These are phyloP conservation scores for Bambusicola thoracicus DNA, from an alignment of 2,113 vertebrate genomes.

Conservation along the genomic window DNA sequence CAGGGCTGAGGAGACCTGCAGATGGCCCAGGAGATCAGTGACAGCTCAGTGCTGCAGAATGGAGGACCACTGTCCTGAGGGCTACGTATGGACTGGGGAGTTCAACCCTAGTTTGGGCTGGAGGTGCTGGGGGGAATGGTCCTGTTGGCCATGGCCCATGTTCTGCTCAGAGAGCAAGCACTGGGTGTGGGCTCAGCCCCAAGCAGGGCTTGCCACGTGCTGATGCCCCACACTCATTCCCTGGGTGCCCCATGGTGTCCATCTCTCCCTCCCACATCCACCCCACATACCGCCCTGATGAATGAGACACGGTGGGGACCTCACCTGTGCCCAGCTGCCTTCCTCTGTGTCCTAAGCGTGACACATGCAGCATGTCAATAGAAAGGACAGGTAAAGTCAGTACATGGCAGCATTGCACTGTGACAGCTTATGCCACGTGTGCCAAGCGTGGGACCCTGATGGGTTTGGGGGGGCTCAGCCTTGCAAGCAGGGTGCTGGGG, in stretches of 20 bases:
- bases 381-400: conserved; percentile 74
- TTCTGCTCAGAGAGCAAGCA: not conserved
- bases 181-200: not conserved
- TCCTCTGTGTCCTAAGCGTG: conserved; percentile 92
- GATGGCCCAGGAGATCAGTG: not conserved
- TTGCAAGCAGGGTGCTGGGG: not conserved
- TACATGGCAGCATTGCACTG: not conserved
- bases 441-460: accelerated
- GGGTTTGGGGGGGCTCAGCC: not conserved
- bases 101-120: not conserved
- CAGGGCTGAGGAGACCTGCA: not conserved
- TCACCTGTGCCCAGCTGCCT: conserved; percentile 99
- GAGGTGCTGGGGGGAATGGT: not conserved
- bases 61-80: not conserved
- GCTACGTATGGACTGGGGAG: not conserved
- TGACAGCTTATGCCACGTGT: accelerated
- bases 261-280: not conserved
- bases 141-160: not conserved
- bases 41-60: not conserved
- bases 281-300: accelerated
- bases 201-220: not conserved
- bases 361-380: conserved; percentile 81
- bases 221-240: not conserved
- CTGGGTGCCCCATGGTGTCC: accelerated
- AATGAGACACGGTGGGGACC: conserved; percentile 1